Evolutionary conservation across 1,140 invertebrate species (phyloP), one percentile per base, ranked within the genome.

Genomic region (Listronotus bonariensis): DNA sequence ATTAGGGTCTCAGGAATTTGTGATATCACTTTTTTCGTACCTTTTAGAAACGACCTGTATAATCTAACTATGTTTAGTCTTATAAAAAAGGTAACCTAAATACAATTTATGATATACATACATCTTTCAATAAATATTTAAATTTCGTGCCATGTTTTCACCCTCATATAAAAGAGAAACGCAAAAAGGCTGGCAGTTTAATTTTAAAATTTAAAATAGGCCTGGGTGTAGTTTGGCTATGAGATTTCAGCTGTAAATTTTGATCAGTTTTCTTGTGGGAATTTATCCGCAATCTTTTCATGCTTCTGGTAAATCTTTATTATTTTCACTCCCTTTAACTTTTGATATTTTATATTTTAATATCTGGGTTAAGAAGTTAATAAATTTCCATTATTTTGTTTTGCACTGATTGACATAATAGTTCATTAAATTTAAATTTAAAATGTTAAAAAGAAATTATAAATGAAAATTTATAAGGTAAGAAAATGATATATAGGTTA

Each of bases 281-380:
- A 31, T 58, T 46, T 31, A 10, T 49, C 43, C 18, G 57, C 45
- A 38, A 40, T 48, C 53, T 55, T 55, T 10, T 18, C 18, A 15
- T 48, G 45, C 45, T 48, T 48, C 8, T 17, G 36, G 57, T 60
- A 60, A 49, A 60, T 60, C 57, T 60, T 60, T 60, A 60, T 60
- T 60, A 60, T 46, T 60, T 51, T 51, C 38, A 12, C 42, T 26
- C 3, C 46, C 38, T 51, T 15, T 51, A 14, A 40, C 45, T 60
- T 60, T 38, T 36, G 32, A 18, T 40, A 14, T 60, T 46, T 46
- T 46, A 18, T 38, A 31, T 43, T 34, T 20, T 0, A 12, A 58
- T 42, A 60, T 51, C 36, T 49, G 46, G 57, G 45, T 46, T 58
- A 48, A 40, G 26, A 10, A 26, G 7, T 49, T 40, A 49, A 59